Evolutionary conservation across 2,888 invertebrate genomes (phyloP), one percentile per base, ranked within the genome.

Genomic region (Spilarctia lutea): DNA sequence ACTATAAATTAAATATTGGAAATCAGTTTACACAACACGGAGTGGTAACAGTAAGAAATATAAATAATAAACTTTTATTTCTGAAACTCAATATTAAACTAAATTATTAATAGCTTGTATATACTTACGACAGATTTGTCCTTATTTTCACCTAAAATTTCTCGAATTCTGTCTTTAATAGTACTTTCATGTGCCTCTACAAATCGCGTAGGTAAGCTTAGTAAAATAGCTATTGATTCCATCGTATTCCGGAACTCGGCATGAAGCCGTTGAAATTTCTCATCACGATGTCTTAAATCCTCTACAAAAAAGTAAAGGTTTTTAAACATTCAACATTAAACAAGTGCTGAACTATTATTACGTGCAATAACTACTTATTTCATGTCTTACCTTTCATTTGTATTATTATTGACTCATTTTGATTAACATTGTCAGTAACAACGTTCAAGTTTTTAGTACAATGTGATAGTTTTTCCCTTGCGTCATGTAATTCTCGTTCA

Each of bases 81-180:
- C 24, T 39, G 33, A 33, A 18, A 33, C 11, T 48, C 6, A 20
- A 48, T 48, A 0, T 20, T 20, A 20, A 6, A 48, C 16, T 33
- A 8, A 10, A 10, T 65, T 33, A 39, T 2, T 48, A 30, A 18
- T 30, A 68, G 13, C 2, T 24, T 52, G 20, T 1, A 8, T 65
- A 20, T 78, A 91, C 96, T 92, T 96, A 98, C 98, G 92, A 97
- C 96, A 84, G 96, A 95, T 94, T 97, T 97, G 80, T 98, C 97
- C 91, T 98, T 98, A 90, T 97, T 97, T 76, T 98, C 98, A 76
- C 96, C 96, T 45, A 98, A 93, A 67, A 98, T 96, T 91, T 98
- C 98, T 30, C 98, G 96, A 73, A 98, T 96, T 80, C 98, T 96
- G 79, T 98, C 98, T 90, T 98, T 98, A 78, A 98, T 97, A 52